phyloP scores from a whole-genome alignment of 2,888 invertebrate species.

The Erpobdella octoculata region DNA sequence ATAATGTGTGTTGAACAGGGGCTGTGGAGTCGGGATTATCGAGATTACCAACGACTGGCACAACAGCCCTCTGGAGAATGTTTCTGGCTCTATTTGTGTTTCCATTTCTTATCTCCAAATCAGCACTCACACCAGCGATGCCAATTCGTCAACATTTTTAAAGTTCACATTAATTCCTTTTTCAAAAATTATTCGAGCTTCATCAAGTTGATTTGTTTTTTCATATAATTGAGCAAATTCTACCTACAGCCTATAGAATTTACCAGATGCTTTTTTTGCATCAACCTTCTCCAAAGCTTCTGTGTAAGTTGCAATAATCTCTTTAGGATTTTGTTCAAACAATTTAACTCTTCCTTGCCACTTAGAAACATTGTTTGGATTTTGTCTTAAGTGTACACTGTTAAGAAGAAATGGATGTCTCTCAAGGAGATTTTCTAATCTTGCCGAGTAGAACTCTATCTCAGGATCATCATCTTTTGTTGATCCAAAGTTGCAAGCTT shows the following conservation, averaged over 20 bases:
- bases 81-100: conserved; percentile 79
- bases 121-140: conserved; percentile 96
- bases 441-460: conserved; percentile 63
- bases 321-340: conserved; percentile 87
- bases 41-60: conserved; percentile 69
- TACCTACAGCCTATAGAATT: conserved; percentile 88
- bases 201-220: conserved; percentile 70
- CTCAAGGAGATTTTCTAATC: conserved; percentile 92
- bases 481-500: too few species aligned
- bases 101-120: conserved; percentile 86
- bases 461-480: conserved; percentile 63
- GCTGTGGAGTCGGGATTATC: conserved; percentile 55
- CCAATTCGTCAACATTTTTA: conserved; percentile 91
- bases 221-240: conserved; percentile 98
- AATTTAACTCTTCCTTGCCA: conserved; percentile 94
- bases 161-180: conserved; percentile 73
- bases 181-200: conserved; percentile 75
- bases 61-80: conserved; percentile 86
- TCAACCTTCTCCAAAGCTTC: conserved; percentile 97
- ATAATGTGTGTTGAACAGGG: too few species aligned
- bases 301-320: conserved; percentile 86
- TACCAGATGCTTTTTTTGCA: conserved; percentile 84
- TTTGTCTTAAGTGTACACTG: conserved; percentile 94
- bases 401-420: conserved; percentile 82
- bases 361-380: conserved; percentile 97